phyloP scores from a whole-genome alignment of 2,888 invertebrate genomes.

The Danaus chrysippus region DNA sequence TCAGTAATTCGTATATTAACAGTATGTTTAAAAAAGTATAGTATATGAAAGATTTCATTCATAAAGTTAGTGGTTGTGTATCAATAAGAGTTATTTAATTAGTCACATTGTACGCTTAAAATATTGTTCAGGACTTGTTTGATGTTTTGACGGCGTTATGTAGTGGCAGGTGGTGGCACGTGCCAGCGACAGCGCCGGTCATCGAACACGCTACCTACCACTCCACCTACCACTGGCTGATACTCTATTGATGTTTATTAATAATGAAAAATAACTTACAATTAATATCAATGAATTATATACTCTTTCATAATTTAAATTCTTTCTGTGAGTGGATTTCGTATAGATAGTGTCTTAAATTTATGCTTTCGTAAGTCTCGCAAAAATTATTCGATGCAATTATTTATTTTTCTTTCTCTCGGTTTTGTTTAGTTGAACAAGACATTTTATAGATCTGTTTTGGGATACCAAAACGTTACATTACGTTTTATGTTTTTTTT shows the following conservation, averaged over 20 bases:
- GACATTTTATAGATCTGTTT: conserved; percentile 21
- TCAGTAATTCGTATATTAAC: too few species aligned
- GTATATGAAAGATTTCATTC: not conserved
- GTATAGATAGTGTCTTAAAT: too few species aligned
- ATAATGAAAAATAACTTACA: not conserved
- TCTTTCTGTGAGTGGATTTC: too few species aligned
- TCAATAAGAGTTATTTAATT: conserved; percentile 16
- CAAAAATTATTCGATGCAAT: conserved; percentile 1
- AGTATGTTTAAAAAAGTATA: not conserved
- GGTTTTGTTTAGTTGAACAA: conserved; percentile 23
- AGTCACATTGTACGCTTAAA: conserved; percentile 17
- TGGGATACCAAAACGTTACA: not conserved
- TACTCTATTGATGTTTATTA: conserved; percentile 19
- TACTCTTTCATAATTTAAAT: not conserved
- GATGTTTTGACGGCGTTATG: conserved; percentile 28
- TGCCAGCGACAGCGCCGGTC: conserved; percentile 40
- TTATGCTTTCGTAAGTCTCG: too few species aligned
- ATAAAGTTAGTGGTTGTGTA: conserved; percentile 9
- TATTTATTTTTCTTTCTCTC: conserved; percentile 21
- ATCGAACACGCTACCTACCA: conserved; percentile 28
- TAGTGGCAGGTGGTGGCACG: conserved; percentile 49
- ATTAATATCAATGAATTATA: not conserved
- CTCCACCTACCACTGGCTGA: conserved; percentile 15
- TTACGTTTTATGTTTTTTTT: conserved; percentile 4
- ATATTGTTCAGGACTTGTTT: conserved; percentile 15